Evolutionary conservation across 2,888 invertebrate genomes (phyloP).

Genomic region (Sesia apiformis): DNA sequence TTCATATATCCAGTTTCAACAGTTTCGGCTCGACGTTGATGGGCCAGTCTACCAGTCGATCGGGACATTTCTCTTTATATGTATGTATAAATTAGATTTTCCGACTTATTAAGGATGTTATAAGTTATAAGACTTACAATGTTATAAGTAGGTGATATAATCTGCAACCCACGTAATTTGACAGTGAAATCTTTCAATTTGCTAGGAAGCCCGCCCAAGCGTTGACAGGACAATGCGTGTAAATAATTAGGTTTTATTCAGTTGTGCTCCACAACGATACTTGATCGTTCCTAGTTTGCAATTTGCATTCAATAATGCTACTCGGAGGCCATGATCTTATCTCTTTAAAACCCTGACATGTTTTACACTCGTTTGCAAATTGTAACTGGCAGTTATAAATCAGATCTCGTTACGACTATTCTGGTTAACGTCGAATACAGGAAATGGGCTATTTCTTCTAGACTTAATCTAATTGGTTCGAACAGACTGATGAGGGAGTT

Average conservation of each 20-base stretch:
- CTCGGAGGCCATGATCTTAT: slow-evolving; percentile 50
- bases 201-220: no score
- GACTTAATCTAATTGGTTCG: slow-evolving; percentile 21
- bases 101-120: no score
- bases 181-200: no score
- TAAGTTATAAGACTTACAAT: no score
- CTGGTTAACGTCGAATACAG: slow-evolving; percentile 17
- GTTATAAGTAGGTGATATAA: no score
- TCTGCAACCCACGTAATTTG: no score
- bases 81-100: no score
- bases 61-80: no score
- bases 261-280: slow-evolving; percentile 16
- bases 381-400: slow-evolving; percentile 56
- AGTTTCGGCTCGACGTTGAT: no score
- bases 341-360: slow-evolving; percentile 42
- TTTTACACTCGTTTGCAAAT: slow-evolving; percentile 64
- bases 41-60: no score
- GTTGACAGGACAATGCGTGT: slow-evolving; percentile 17
- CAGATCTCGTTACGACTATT: slow-evolving; percentile 33
- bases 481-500: slow-evolving; percentile 2
- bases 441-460: slow-evolving; percentile 25
- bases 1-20: no score
- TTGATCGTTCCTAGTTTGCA: slow-evolving; percentile 28
- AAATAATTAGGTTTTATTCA: slow-evolving; percentile 40
- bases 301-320: slow-evolving; percentile 61